phyloP scores from a whole-genome alignment of 2,888 invertebrate species.

The Agrypnus murinus region DNA sequence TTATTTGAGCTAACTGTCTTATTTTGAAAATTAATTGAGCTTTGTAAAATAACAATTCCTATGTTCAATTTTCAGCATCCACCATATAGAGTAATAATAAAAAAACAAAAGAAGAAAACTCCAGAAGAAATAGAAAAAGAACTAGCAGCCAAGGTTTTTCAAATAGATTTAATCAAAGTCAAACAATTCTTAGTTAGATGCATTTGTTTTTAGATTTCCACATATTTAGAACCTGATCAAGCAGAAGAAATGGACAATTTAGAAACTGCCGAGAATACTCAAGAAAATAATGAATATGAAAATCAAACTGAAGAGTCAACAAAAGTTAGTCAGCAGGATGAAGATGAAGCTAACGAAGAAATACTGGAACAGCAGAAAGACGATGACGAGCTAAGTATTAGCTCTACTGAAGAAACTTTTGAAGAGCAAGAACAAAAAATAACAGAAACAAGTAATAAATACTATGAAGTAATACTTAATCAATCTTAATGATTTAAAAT shows the following conservation, averaged over 20 bases:
- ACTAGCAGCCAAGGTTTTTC: no score
- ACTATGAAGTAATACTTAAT: no score
- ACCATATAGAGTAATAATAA: slow-evolving; percentile 67
- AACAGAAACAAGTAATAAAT: background rate
- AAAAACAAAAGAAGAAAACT: slow-evolving; percentile 64
- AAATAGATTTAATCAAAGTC: no score
- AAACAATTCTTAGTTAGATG: no score
- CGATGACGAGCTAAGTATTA: background rate
- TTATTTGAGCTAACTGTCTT: background rate
- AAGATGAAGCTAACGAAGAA: slow-evolving; percentile 42
- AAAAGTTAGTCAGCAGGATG: no score
- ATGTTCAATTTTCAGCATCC: slow-evolving; percentile 65
- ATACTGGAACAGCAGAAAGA: slow-evolving; percentile 29
- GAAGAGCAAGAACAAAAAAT: no score
- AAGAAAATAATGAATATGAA: slow-evolving; percentile 34
- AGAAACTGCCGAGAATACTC: background rate
- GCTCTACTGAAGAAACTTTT: background rate
- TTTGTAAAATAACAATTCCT: no score
- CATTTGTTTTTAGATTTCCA: no score
- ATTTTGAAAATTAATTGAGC: no score
- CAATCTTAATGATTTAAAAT: no score
- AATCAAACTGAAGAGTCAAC: slow-evolving; percentile 43
- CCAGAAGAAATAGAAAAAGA: slow-evolving; percentile 41
- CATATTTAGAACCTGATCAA: slow-evolving; percentile 62
- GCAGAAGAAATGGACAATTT: background rate